Evolutionary conservation across 2,888 invertebrate genomes (phyloP), one percentile per base, ranked within the genome.

Genomic region (Ptychoptera contaminata): DNA sequence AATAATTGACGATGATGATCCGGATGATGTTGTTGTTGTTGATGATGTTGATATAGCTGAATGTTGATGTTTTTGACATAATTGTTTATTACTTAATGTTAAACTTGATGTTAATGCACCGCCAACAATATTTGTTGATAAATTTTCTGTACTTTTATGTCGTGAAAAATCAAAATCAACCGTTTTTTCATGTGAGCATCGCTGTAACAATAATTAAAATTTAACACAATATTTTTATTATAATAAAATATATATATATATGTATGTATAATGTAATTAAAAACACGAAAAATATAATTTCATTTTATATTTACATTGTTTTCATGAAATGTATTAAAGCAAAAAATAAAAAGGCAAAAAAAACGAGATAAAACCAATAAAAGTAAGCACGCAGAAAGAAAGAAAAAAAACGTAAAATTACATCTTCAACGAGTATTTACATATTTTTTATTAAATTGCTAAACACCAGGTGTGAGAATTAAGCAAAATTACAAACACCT

Each of bases 91-190:
- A 32, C n/a, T 11, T 11, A n/a, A 32, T 11, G 9, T 32, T 32
- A n/a, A 32, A 34, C 16, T 42, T 16, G 35, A 16, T 42, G 35
- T 8, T n/a, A 15, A 23, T 12, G 23, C 6, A 4, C 12, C 9
- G 8, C 42, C 34, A 11, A 12, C 5, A 23, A 5, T 23, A 23
- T 23, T 23, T 6, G 42, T 35, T 16, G 42, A 29, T 42, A 42
- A 35, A 46, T 62, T 65, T 46, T 66, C 65, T 29, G 57, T 56
- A 47, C 65, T 65, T 51, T 62, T 65, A 48, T 66, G 65, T 52
- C 62, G 63, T n/a, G 63, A 61, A 49, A 66, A 66, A 54, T 66
- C 66, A 52, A 66, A 66, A 46, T 65, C 66, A n/a, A 66, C 66
- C n/a, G 64, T 58, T 51, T 64, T 66, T 50, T 66, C 65, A 12